Conservation (phyloP, 2,888 invertebrate genomes). For the Ashinkailepas kermadecensis region DNA sequence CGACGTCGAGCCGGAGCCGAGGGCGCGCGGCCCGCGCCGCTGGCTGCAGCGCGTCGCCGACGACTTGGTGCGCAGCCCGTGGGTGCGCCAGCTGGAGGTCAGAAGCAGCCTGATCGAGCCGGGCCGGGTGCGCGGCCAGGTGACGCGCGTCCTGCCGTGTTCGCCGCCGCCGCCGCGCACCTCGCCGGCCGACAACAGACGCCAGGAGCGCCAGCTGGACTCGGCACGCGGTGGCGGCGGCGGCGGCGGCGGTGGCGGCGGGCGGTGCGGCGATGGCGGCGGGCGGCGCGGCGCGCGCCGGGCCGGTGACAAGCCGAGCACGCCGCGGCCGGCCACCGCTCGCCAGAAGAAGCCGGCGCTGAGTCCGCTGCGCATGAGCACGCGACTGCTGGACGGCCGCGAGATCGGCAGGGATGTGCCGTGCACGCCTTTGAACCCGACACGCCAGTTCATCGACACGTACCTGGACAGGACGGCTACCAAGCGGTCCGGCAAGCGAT, state of each 20-base stretch:
- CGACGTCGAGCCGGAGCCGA: neutral
- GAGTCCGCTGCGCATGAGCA: neutral
- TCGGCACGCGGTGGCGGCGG: neutral
- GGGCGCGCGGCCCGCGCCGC: neutral
- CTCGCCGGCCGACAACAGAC: too few relatives aligned
- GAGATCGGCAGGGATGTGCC: neutral
- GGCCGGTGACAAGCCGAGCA: neutral
- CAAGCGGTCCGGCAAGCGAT: neutral
- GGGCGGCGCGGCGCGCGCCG: neutral
- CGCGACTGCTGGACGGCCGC: neutral
- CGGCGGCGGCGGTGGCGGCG: neutral
- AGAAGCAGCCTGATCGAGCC: neutral
- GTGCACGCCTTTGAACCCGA: neutral
- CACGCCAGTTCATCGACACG: conserved; percentile 1
- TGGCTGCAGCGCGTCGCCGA: conserved; percentile 5
- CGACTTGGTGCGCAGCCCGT: neutral
- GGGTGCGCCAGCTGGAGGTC: neutral
- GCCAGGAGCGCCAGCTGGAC: too few relatives aligned
- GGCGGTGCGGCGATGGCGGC: neutral
- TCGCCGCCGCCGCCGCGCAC: neutral
- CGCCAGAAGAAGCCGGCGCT: neutral
- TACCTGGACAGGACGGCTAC: neutral
- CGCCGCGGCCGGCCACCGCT: neutral
- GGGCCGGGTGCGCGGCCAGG: conserved; percentile 8
- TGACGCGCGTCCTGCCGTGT: neutral